Evolutionary conservation across 1,140 invertebrate genomes (phyloP), one percentile per base, ranked within the genome.

Genomic region (Bombus balteatus): DNA sequence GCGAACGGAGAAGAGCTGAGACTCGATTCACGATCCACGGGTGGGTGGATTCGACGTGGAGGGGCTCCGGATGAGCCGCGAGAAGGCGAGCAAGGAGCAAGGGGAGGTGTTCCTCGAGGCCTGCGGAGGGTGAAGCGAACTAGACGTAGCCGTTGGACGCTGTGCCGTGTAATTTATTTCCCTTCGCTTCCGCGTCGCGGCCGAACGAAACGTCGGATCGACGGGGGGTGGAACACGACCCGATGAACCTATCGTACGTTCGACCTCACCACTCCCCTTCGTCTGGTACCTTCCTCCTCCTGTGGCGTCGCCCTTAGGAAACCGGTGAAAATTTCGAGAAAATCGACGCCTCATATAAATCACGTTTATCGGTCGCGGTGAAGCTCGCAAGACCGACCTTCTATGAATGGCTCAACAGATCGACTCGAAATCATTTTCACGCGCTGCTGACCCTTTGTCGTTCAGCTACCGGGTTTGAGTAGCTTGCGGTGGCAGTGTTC

Each of bases 241-340:
- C 90, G 88, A 92, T 91, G 88, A 92, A 91, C 84, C 89, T 87
- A 87, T 90, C 85, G 86, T 88, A 84, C 80, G 81, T 78, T 70
- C 65, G 72, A 81, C 81, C 81, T 81, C 84, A 62, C 83, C 82
- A 80, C 85, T 83, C 74, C 59, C 77, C 71, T 71, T 75, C 68
- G 66, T 66, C 72, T 72, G 53, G 34, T 43, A 59, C 73, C 79
- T 71, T 81, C 81, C 79, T 66, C 73, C 84, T 81, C 81, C 87
- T 68, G 79, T 81, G 66, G 80, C 53, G 62, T 86, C 80, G 88
- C 78, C 90, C 89, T 86, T 83, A 57, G 89, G 88, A 89, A 83
- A 88, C n/a, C 88, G 80, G 90, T 89, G 92, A 94, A 94, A 94
- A 93, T 94, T 94, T 94, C 93, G 92, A 94, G 94, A 94, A 94